Percentiles rank a stretch among this genome's conserved stretches.
Evolutionary conservation across 2,113 vertebrate genomes (phyloP).

Genomic region (Climacteris rufus): DNA sequence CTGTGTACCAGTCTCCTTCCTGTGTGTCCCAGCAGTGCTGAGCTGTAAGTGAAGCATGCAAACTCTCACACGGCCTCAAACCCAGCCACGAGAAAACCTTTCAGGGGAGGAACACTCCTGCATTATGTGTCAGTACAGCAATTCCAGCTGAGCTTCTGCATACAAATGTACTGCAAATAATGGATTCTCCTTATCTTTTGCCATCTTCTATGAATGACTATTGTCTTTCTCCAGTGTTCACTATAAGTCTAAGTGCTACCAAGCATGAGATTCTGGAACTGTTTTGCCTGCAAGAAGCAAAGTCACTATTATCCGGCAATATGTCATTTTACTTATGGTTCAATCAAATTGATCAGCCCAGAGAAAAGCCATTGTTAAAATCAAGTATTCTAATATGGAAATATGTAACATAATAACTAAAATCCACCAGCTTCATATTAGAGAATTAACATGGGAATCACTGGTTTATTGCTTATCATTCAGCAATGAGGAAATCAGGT

Average conservation of each 20-base stretch:
- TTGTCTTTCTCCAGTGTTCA: neutral
- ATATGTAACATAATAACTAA: neutral
- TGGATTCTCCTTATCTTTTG: neutral
- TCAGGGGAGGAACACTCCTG: neutral
- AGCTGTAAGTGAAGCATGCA: fast-evolving
- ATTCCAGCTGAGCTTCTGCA: neutral
- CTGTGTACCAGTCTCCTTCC: neutral
- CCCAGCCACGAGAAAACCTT: neutral
- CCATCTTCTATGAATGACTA: neutral
- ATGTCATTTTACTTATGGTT: neutral
- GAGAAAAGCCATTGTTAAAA: neutral
- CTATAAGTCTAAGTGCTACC: neutral
- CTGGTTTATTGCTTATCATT: neutral
- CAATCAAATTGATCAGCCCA: neutral
- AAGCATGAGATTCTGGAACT: neutral
- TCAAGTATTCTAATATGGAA: neutral
- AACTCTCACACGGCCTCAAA: neutral
- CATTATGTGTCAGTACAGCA: neutral
- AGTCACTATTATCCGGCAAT: neutral
- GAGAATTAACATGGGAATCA: neutral
- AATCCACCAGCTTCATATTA: neutral
- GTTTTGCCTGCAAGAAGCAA: neutral
- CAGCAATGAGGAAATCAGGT: neutral
- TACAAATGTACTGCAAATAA: neutral
- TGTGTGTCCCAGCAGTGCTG: neutral